Evolutionary conservation across 2,888 invertebrate genomes (phyloP).

Genomic region (Drosophila tanythrix): DNA sequence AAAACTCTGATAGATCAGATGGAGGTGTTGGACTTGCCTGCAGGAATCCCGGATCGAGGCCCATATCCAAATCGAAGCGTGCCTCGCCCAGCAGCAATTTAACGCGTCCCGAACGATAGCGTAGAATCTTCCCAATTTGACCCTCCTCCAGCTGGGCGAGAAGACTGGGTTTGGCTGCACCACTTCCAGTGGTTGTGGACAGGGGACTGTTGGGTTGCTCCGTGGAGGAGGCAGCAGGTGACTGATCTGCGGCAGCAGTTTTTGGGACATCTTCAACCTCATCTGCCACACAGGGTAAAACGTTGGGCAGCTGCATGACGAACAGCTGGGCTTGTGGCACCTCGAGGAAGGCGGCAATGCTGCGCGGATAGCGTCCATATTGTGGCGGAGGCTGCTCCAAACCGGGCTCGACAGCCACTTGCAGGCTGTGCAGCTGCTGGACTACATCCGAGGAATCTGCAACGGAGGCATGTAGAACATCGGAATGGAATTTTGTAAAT

Average conservation of each 20-base stretch:
- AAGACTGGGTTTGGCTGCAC: conserved; percentile 50
- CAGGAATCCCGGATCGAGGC: conserved; percentile 87
- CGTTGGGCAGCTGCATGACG: conserved; percentile 81
- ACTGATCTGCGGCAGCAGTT: conserved; percentile 14
- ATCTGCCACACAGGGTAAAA: conserved; percentile 67
- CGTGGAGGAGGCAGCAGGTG: not conserved
- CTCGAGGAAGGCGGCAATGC: conserved; percentile 76
- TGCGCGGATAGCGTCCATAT: conserved; percentile 77
- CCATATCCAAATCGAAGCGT: conserved; percentile 87
- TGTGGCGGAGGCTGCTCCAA: conserved; percentile 56
- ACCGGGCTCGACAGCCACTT: conserved; percentile 56
- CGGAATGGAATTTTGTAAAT: not conserved
- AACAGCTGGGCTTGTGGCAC: conserved; percentile 80
- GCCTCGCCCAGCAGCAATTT: conserved; percentile 87
- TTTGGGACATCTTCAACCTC: conserved; percentile 48
- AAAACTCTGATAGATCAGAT: too few species aligned
- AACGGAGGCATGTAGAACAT: not conserved
- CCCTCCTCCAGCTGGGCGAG: conserved; percentile 86
- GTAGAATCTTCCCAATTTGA: conserved; percentile 86
- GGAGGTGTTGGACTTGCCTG: conserved; percentile 77
- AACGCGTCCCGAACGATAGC: conserved; percentile 87
- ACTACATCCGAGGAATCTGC: conserved; percentile 62
- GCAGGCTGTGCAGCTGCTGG: conserved; percentile 70
- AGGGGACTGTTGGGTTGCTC: conserved; percentile 41
- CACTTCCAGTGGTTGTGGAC: conserved; percentile 11